Base-by-base conservation (phyloP, 2,888 invertebrate genomes). In the Autographa gamma region DNA sequence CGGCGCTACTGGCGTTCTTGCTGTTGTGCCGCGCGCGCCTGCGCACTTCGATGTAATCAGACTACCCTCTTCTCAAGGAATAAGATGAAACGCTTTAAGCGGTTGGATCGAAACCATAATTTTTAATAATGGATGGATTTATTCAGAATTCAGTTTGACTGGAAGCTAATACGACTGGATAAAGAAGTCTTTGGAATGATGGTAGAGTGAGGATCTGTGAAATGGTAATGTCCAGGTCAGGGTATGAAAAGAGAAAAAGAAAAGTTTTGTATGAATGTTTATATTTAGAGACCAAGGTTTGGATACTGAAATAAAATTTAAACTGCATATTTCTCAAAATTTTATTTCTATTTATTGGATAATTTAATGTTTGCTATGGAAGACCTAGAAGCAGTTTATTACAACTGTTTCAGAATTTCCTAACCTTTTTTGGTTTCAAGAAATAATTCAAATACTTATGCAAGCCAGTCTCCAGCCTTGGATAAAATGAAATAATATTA, bases 1-100 rank as follows among this genome's bases (percentile, higher is more conserved):
- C 95, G 0, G 95, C 94, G 0, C 74, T 95, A 31, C 82, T 95
- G 65, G 95, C 95, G 0, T 95, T 95, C 64, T 77, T 95, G 1
- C 78, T 95, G 2, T 95, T 93, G 76, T 95, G 94, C 34, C 92
- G 95, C 56, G 88, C 89, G 16, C 91, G 95, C 0, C 70, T 95
- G 59, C 94, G 95, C 14, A 91, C 93, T 62, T 83, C 92, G 8
- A 71, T 94, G 2, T 86, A 92, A 38, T 94, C 93, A 88, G 76
- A 81, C 76, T 84, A 85, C 79, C 83, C 79, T 61, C 74, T 43
- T 58, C 0, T 64, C 8, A 52, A 18, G 71, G 82, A 74, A 69
- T 69, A 62, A 73, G 41, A 66, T 79, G 14, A 61, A 32, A 41
- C 76, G 71, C 76, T 80, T 54, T 59, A 77, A 61, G 69, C 75